These are phyloP conservation scores for Rhopalosiphum maidis DNA, from an alignment of 1,140 invertebrate species.

Conservation along the genomic window DNA sequence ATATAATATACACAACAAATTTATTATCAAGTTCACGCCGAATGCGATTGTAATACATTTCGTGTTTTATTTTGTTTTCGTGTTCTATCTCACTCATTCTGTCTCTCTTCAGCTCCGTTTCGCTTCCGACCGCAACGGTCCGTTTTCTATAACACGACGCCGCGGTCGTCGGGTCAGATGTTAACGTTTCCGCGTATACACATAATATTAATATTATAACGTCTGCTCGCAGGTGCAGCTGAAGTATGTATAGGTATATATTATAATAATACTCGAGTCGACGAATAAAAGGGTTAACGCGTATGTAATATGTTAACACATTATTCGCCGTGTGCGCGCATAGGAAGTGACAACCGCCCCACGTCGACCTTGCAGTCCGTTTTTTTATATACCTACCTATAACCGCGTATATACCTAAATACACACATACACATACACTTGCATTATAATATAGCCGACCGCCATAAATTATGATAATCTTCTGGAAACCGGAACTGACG, in stretches of 20 bases:
- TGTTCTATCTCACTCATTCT: background rate
- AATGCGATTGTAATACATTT: background rate
- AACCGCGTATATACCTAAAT: background rate
- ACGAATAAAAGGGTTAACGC: conserved; percentile 29
- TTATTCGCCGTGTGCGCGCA: background rate
- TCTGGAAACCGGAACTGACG: conserved; percentile 43
- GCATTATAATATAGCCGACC: background rate
- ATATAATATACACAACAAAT: background rate
- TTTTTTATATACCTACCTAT: background rate
- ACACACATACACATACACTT: background rate
- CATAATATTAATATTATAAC: background rate
- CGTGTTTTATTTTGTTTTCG: background rate
- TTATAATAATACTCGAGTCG: background rate
- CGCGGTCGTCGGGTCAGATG: conserved; percentile 26
- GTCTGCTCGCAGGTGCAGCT: conserved; percentile 28
- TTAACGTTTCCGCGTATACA: conserved; percentile 33
- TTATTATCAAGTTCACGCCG: background rate
- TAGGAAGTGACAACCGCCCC: conserved; percentile 43
- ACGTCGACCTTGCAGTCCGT: conserved; percentile 18
- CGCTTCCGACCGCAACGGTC: background rate
- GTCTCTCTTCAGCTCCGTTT: background rate
- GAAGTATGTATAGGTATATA: background rate
- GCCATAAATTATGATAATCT: conserved; percentile 55
- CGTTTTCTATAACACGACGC: background rate
- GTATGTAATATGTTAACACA: background rate